Base-by-base conservation (phyloP, 2,797 vertebrate genomes). In the Rhinella marina region DNA sequence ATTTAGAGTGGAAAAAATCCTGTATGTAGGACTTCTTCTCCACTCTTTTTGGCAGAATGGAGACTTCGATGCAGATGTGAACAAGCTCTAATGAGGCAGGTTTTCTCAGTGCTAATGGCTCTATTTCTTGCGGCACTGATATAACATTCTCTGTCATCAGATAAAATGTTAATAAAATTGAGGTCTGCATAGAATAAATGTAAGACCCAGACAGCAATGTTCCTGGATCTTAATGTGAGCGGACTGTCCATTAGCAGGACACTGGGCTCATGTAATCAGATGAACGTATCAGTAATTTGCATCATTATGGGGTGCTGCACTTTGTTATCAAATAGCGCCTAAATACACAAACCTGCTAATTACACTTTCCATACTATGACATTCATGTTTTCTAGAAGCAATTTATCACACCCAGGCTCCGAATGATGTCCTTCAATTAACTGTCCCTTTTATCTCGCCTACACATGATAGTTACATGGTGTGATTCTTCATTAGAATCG, bases 201-300 rank as follows among this genome's bases (percentile, higher is more conserved):
- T 14, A 76, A 48, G 68, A 13, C 14, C 2, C 32, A 64, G 83
- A 75, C 41, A 27, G 41, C 14, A 77, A 85, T 62, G 83, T 64
- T 52, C 72, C 57, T 61, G 50, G 12, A 54, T 54, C 32, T 72
- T 76, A 85, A 85, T 78, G 32, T 66, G 72, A 77, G 84, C 23
- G 25, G 23, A 50, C 57, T 50, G 11, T 66, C 73, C 32, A 85
- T 85, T 85, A 85, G 73, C 59, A 21, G 73, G 84, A 64, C 50
- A 17, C 17, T 19, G 56, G 59, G 25, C 78, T 8, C 62, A 48
- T 64, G n/a, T 54, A 85, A 66, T 64, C 59, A 64, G 57, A 85
- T 85, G 52, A 78, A 85, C 29, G 72, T 77, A 85, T 84, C 50
- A 52, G 57, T 78, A 52, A 85, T 85, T 56, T 75, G 73, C 59